phyloP scores from a whole-genome alignment of 2,888 invertebrate genomes.

The Orthosia cruda region DNA sequence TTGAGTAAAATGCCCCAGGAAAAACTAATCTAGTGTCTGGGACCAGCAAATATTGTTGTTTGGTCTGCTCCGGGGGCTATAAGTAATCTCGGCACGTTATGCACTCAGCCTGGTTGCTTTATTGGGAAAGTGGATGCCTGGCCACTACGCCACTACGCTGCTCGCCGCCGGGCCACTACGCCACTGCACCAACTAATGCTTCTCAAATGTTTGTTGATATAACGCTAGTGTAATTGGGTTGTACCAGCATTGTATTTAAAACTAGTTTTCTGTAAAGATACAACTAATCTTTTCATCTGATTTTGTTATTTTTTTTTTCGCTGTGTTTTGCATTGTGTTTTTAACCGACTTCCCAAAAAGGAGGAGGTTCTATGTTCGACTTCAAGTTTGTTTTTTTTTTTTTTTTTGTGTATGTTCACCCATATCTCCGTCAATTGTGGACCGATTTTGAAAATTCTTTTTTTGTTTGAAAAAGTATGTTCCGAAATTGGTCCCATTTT shows the following conservation, averaged over 20 bases:
- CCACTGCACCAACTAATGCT: conserved; percentile 75
- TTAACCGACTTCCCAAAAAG: too few relatives aligned
- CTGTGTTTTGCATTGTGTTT: conserved; percentile 19
- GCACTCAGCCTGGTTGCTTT: conserved; percentile 85
- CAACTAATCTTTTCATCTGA: conserved; percentile 10
- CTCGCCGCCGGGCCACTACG: conserved; percentile 16
- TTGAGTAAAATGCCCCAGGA: conserved; percentile 84
- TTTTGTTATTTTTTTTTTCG: conserved; percentile 13
- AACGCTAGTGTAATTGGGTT: conserved; percentile 61
- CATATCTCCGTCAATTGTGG: too few relatives aligned
- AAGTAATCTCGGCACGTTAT: conserved; percentile 90
- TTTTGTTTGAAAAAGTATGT: too few relatives aligned
- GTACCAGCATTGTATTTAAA: conserved; percentile 24
- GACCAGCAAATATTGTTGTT: conserved; percentile 89
- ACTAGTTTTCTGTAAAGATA: conserved; percentile 25
- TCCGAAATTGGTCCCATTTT: too few relatives aligned
- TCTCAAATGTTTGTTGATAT: conserved; percentile 71
- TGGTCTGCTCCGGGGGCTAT: conserved; percentile 85
- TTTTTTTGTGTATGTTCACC: too few relatives aligned
- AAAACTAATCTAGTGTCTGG: conserved; percentile 89
- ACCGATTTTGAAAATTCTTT: too few relatives aligned
- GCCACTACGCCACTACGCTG: conserved; percentile 65
- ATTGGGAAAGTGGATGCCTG: conserved; percentile 86
- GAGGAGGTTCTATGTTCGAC: too few relatives aligned
- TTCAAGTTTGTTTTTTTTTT: too few relatives aligned